Percentiles rank a stretch among this genome's conserved stretches.
Evolutionary conservation across 2,113 vertebrate species (phyloP).

Genomic region (Xenopus laevis): DNA sequence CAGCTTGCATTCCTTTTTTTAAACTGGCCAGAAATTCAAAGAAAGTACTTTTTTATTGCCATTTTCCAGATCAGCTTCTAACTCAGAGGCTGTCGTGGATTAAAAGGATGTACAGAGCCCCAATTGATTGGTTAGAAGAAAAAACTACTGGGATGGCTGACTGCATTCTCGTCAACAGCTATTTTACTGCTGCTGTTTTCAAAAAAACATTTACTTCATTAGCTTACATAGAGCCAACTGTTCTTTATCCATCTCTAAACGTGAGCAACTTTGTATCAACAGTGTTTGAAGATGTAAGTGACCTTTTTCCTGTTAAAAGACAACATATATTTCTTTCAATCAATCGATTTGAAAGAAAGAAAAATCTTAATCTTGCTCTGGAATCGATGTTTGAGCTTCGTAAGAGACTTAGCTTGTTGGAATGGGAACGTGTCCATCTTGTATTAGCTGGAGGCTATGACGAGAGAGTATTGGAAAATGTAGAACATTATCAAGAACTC

Average conservation of each 20-base stretch:
- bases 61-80: constrained; percentile 92
- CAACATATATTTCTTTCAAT: constrained; percentile 87
- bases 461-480: constrained; percentile 81
- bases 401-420: constrained; percentile 58
- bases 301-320: constrained; percentile 71
- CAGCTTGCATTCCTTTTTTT: constrained; percentile 89
- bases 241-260: constrained; percentile 93
- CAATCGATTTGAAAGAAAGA: constrained; percentile 95
- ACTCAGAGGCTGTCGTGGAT: constrained; percentile 76
- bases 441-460: constrained; percentile 93
- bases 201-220: constrained; percentile 83
- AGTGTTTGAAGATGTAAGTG: constrained; percentile 60
- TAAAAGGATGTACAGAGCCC: constrained; percentile 81
- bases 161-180: constrained; percentile 89
- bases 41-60: constrained; percentile 95
- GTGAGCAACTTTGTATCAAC: constrained; percentile 71
- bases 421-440: constrained; percentile 77
- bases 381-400: constrained; percentile 72
- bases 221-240: constrained; percentile 68
- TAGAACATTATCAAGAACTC: constrained; percentile 84
- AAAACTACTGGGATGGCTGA: constrained; percentile 94
- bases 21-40: constrained; percentile 79
- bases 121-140: constrained; percentile 89
- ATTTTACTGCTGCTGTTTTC: constrained; percentile 84
- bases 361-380: constrained; percentile 82